A percentile compares a stretch with the other conserved stretches of the same genome.
Conservation (phyloP, 2,113 vertebrate species). For the Ochotona princeps region DNA sequence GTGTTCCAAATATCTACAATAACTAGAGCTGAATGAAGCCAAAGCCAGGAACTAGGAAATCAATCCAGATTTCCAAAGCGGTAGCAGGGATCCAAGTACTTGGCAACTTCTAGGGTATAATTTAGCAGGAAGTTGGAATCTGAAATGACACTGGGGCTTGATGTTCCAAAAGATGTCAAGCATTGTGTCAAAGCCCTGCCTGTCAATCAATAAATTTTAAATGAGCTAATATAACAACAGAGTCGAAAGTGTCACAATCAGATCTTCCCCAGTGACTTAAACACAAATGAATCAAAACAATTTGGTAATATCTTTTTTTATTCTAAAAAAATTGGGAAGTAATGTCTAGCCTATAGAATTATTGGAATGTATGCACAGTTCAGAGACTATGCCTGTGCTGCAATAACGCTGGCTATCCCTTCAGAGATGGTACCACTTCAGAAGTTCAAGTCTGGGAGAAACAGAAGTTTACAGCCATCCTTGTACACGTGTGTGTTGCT, state of each 20-base stretch:
- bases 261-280: not conserved
- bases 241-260: not conserved
- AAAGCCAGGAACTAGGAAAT: no score
- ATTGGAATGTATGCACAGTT: not conserved
- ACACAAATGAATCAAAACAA: not conserved
- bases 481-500: no score
- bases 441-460: not conserved
- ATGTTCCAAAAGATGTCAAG: no score
- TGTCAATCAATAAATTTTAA: conserved; percentile 8
- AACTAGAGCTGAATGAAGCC: no score
- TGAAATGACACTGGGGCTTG: no score
- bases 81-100: no score
- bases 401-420: not conserved
- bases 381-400: not conserved
- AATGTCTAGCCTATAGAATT: not conserved
- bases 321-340: not conserved
- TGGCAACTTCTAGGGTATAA: no score
- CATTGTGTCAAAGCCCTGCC: no score
- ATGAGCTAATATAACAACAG: not conserved
- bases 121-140: no score
- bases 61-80: no score
- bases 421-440: not conserved
- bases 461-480: not conserved
- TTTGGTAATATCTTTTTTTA: not conserved
- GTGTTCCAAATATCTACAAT: no score